phyloP scores from a whole-genome alignment of 2,113 vertebrate species.

The Tachuris rubrigastra region DNA sequence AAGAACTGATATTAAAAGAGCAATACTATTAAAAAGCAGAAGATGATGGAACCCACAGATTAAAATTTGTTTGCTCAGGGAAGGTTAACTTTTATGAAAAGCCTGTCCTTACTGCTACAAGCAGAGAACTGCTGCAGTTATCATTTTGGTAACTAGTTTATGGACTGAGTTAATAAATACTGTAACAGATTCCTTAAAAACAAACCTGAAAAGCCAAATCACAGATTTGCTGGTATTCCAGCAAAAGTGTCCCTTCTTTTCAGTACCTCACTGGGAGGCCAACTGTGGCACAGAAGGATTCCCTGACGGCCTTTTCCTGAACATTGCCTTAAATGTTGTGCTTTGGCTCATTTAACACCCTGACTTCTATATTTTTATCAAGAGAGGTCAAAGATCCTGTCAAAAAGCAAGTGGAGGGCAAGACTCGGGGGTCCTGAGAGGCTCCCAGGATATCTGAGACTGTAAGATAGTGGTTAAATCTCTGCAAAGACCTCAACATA shows the following conservation, averaged over 20 bases:
- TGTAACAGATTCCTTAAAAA: background rate
- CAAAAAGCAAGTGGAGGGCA: background rate
- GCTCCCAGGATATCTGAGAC: background rate
- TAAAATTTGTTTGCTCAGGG: constrained; percentile 37
- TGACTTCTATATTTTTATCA: accelerated
- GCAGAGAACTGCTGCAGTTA: background rate
- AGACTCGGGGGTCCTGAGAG: background rate
- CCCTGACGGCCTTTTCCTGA: background rate
- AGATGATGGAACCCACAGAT: background rate
- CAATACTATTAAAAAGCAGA: constrained; percentile 33
- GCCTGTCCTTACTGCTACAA: background rate
- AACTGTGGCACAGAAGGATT: background rate
- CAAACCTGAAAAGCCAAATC: background rate
- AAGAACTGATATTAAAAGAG: constrained; percentile 51
- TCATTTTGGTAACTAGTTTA: background rate
- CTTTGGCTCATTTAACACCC: background rate
- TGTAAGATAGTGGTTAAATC: accelerated
- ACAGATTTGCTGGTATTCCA: background rate
- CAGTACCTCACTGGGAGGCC: background rate
- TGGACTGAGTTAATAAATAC: background rate
- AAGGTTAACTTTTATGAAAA: constrained; percentile 32
- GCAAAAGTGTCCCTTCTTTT: background rate
- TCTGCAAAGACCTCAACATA: accelerated
- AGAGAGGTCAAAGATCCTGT: background rate
- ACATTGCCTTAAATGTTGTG: background rate